These are phyloP conservation scores for Thaumetopoea pityocampa DNA, from an alignment of 1,140 invertebrate species.

Conservation along the genomic window DNA sequence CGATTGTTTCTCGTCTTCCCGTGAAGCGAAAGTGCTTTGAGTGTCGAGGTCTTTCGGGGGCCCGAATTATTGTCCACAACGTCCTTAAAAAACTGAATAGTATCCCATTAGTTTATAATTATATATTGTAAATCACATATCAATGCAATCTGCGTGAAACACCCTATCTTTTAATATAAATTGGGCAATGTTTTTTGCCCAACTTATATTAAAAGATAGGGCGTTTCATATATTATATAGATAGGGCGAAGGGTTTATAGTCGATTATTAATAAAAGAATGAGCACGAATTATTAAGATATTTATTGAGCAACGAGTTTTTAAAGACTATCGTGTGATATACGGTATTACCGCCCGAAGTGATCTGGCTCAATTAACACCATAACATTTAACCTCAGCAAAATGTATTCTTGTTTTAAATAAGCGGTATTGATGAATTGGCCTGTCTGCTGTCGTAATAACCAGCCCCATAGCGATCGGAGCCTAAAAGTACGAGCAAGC, in stretches of 20 bases:
- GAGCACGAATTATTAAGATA: constrained; percentile 22
- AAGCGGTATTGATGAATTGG: constrained; percentile 35
- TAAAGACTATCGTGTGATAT: constrained; percentile 23
- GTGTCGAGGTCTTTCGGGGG: too few relatives aligned
- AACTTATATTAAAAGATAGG: too few relatives aligned
- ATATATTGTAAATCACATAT: too few relatives aligned
- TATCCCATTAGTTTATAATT: too few relatives aligned
- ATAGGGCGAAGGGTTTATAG: constrained; percentile 4
- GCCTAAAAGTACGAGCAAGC: constrained; percentile 12
- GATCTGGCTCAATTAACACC: constrained; percentile 36
- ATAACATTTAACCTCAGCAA: constrained; percentile 37
- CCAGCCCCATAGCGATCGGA: constrained; percentile 7
- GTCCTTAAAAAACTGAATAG: too few relatives aligned
- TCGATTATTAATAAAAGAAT: constrained; percentile 17
- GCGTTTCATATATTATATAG: too few relatives aligned
- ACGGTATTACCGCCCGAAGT: constrained; percentile 23
- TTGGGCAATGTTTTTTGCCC: too few relatives aligned
- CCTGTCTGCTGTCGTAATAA: constrained; percentile 24
- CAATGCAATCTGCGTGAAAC: too few relatives aligned
- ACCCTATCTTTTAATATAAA: too few relatives aligned
- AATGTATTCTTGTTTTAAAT: constrained; percentile 46
- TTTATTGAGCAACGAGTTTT: constrained; percentile 19
- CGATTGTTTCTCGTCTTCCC: too few relatives aligned
- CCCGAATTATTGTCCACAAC: too few relatives aligned
- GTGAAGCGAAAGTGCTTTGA: too few relatives aligned